Percentiles rank a stretch among this genome's conserved stretches.
These are phyloP conservation scores for Drosophila seguyi DNA, from an alignment of 1,140 invertebrate genomes.

Conservation along the genomic window DNA sequence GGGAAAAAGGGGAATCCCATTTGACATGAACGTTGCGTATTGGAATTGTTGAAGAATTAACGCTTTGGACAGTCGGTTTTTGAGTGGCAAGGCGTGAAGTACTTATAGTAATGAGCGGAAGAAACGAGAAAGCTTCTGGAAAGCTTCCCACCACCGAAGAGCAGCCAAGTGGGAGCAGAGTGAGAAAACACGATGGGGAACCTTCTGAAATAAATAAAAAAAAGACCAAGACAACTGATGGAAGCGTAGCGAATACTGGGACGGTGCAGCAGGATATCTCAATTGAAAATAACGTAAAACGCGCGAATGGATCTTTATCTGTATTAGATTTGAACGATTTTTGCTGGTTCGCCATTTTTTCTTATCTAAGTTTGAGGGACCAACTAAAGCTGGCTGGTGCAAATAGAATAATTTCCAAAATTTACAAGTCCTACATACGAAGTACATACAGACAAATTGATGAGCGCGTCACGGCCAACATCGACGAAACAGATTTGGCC, in stretches of 20 bases:
- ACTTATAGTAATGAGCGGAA: constrained; percentile 17
- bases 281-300: neutral
- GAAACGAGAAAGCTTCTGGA: neutral
- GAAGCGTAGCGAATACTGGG: neutral
- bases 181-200: neutral
- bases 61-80: neutral
- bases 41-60: neutral
- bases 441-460: constrained; percentile 10
- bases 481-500: constrained; percentile 11
- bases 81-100: constrained; percentile 3
- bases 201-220: neutral
- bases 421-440: neutral
- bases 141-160: neutral
- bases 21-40: neutral
- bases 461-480: neutral
- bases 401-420: neutral
- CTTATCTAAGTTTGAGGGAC: constrained; percentile 24
- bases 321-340: neutral
- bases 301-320: too few relatives aligned
- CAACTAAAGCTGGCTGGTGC: constrained; percentile 16
- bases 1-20: constrained; percentile 2
- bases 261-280: neutral
- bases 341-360: constrained; percentile 15
- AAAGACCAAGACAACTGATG: neutral
- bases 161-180: neutral